Conservation (phyloP, 2,113 vertebrate genomes). For the Burhinus bistriatus region DNA sequence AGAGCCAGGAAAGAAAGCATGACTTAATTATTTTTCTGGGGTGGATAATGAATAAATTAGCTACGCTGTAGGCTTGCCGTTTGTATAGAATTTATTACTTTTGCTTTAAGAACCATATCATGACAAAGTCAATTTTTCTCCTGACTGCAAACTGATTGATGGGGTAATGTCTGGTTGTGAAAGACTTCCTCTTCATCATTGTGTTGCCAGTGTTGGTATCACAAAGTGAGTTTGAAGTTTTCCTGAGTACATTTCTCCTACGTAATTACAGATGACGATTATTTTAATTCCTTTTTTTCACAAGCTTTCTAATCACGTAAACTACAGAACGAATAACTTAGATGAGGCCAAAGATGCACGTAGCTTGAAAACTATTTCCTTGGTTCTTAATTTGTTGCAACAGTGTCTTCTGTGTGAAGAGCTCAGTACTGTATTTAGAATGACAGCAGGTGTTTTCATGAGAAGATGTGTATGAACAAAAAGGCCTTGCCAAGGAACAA, state of each 20-base stretch:
- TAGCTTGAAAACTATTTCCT: background rate
- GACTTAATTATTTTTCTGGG: constrained; percentile 82
- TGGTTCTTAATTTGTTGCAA: background rate
- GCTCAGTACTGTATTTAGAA: background rate
- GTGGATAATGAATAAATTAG: constrained; percentile 86
- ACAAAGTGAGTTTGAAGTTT: constrained; percentile 63
- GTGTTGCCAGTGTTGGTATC: constrained; percentile 21
- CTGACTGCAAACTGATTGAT: constrained; percentile 74
- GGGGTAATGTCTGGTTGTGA: constrained; percentile 56
- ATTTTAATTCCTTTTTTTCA: constrained; percentile 36
- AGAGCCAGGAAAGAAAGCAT: constrained; percentile 76
- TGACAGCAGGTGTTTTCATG: constrained; percentile 17
- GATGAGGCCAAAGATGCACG: background rate
- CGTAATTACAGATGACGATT: constrained; percentile 66
- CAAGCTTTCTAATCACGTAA: constrained; percentile 47
- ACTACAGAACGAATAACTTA: constrained; percentile 19
- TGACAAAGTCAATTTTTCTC: constrained; percentile 80
- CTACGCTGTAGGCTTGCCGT: constrained; percentile 72
- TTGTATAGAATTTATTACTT: constrained; percentile 80
- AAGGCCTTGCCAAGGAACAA: background rate
- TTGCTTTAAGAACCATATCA: constrained; percentile 79
- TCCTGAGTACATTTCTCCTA: constrained; percentile 29
- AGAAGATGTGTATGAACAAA: background rate
- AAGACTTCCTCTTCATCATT: constrained; percentile 67
- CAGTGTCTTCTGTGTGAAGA: background rate